Conservation (phyloP, 2,113 vertebrate genomes). For the Cepphus grylle region DNA sequence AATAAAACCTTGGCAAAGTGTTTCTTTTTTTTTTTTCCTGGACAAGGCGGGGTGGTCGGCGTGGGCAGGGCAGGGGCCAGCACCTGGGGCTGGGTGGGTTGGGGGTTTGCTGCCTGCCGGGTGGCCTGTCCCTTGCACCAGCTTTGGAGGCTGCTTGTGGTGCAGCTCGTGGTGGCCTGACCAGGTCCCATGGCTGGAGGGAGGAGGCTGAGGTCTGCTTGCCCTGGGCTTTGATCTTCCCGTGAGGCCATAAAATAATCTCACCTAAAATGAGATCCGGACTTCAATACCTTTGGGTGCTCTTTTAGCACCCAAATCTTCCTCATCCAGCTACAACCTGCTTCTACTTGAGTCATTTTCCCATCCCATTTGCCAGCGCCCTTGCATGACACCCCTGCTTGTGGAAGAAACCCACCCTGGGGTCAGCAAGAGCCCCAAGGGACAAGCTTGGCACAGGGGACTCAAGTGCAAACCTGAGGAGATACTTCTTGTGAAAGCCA, state of each 20-base stretch:
- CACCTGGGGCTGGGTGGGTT: not conserved
- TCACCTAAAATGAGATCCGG: not conserved
- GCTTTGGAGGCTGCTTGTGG: not conserved
- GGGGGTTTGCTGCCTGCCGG: not conserved
- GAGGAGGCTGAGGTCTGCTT: not conserved
- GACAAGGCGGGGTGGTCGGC: not conserved
- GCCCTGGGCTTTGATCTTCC: not conserved
- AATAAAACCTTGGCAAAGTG: not conserved
- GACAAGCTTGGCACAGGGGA: no score
- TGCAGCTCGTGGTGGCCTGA: not conserved
- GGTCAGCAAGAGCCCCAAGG: not conserved
- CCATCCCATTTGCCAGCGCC: accelerated
- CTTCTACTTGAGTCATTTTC: not conserved
- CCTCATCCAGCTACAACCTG: accelerated
- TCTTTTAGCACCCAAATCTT: not conserved
- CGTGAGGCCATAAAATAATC: not conserved
- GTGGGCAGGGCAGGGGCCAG: not conserved
- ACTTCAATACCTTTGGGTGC: not conserved
- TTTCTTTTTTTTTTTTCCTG: not conserved
- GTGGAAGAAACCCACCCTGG: not conserved
- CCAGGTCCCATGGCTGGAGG: accelerated
- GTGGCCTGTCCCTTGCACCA: not conserved
- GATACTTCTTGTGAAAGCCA: accelerated
- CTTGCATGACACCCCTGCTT: not conserved
- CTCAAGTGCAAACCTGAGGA: not conserved